phyloP scores from a whole-genome alignment of 2,888 invertebrate genomes.

The Drosophila austrosaltans region DNA sequence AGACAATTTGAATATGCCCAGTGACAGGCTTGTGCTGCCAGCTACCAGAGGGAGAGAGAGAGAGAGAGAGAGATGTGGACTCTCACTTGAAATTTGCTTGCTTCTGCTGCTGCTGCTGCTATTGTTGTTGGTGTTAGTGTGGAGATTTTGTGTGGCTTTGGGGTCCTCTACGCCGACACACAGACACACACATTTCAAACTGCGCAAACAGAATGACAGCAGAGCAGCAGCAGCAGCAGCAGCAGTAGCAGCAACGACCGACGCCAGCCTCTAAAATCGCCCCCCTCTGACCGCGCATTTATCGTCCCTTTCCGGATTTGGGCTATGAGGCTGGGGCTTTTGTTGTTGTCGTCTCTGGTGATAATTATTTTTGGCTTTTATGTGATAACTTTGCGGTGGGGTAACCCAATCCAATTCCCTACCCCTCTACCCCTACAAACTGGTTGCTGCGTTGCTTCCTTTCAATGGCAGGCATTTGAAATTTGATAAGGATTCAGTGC shows the following conservation, averaged over 20 bases:
- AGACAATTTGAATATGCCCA: conserved; percentile 68
- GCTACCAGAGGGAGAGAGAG: conserved; percentile 38
- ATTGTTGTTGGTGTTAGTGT: conserved; percentile 30
- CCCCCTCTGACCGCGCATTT: conserved; percentile 3
- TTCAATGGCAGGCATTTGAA: conserved; percentile 47
- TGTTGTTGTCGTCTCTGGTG: conserved; percentile 71
- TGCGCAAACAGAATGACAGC: conserved; percentile 55
- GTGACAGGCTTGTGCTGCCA: conserved; percentile 59
- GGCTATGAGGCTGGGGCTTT: conserved; percentile 36
- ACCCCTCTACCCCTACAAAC: not conserved
- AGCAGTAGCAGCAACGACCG: not conserved
- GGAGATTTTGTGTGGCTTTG: conserved; percentile 48
- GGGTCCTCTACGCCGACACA: conserved; percentile 3
- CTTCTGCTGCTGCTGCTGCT: conserved; percentile 11
- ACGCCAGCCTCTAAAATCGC: conserved; percentile 13
- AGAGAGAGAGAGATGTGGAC: not conserved
- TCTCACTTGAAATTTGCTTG: not conserved
- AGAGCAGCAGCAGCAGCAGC: not conserved
- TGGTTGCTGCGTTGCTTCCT: conserved; percentile 21
- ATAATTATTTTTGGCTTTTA: conserved; percentile 79
- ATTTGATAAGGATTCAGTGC: conserved; percentile 70
- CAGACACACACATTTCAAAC: conserved; percentile 35
- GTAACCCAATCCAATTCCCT: conserved; percentile 31
- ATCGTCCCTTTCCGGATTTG: conserved; percentile 2
- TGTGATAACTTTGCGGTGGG: conserved; percentile 71